These are phyloP conservation scores for Caenorhabditis macrosperma DNA, from an alignment of 2,888 invertebrate species.

Conservation along the genomic window DNA sequence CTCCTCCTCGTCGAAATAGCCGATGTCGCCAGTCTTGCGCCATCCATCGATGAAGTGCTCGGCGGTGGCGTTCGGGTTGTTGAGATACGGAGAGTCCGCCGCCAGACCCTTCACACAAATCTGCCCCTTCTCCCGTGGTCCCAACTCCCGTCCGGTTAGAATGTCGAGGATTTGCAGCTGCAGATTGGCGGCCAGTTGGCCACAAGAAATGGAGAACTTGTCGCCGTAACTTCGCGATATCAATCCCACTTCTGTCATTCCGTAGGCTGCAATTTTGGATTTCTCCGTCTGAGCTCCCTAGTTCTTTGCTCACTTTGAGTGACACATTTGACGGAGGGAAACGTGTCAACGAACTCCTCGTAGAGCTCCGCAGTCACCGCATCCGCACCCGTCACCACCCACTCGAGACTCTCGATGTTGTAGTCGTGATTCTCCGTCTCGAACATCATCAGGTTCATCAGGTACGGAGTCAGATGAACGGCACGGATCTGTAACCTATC, in stretches of 20 bases:
- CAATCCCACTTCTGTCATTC: slow-evolving; percentile 59
- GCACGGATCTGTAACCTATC: slow-evolving; percentile 34
- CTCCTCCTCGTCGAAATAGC: slow-evolving; percentile 51
- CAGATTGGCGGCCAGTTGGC: slow-evolving; percentile 47
- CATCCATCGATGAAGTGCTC: slow-evolving; percentile 59
- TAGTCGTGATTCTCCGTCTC: slow-evolving; percentile 53
- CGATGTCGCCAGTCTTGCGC: slow-evolving; percentile 60
- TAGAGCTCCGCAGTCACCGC: slow-evolving; percentile 49
- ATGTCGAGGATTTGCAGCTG: slow-evolving; percentile 57
- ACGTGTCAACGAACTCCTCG: slow-evolving; percentile 51
- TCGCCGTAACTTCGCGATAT: slow-evolving; percentile 40
- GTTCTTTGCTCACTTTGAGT: slow-evolving; percentile 57
- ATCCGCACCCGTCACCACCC: slow-evolving; percentile 55
- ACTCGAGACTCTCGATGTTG: slow-evolving; percentile 37
- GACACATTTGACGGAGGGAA: slow-evolving; percentile 45
- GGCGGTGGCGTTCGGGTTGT: slow-evolving; percentile 49
- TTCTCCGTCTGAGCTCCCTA: background rate
- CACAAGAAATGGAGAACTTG: slow-evolving; percentile 42
- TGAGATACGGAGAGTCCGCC: slow-evolving; percentile 52
- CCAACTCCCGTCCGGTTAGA: slow-evolving; percentile 44
- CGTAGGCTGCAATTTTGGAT: slow-evolving; percentile 49
- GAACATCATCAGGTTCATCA: slow-evolving; percentile 57
- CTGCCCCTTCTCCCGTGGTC: slow-evolving; percentile 53
- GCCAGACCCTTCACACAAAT: slow-evolving; percentile 53
- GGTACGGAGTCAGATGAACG: slow-evolving; percentile 49